Evolutionary conservation across 2,888 invertebrate species (phyloP).

Genomic region (Phyllotreta cruciferae): DNA sequence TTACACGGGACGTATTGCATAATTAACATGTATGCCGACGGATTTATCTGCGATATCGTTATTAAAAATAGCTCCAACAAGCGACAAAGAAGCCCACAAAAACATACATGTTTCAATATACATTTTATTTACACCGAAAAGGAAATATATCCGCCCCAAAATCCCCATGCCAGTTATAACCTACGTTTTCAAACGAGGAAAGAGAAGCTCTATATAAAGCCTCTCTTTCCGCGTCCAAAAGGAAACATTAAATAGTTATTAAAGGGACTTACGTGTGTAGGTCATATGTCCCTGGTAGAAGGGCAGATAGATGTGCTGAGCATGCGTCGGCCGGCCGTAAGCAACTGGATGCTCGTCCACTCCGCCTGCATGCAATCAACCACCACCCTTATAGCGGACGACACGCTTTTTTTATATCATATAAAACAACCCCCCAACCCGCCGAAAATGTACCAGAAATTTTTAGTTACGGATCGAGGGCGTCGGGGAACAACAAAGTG

Average conservation of each 20-base stretch:
- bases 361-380: conserved; percentile 58
- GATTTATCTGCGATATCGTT: too few relatives aligned
- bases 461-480: neutral
- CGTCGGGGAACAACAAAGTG: neutral
- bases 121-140: neutral
- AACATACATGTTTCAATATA: neutral
- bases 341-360: conserved; percentile 60
- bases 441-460: neutral
- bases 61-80: too few relatives aligned
- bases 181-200: neutral
- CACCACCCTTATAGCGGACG: conserved; percentile 51
- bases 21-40: too few relatives aligned
- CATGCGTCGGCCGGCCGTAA: conserved; percentile 75
- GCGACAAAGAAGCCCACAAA: too few relatives aligned
- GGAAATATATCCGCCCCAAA: neutral
- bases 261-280: conserved; percentile 76
- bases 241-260: conserved; percentile 23
- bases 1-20: too few relatives aligned
- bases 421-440: conserved; percentile 8
- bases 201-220: conserved; percentile 11
- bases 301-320: conserved; percentile 82
- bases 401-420: conserved; percentile 37
- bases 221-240: conserved; percentile 16
- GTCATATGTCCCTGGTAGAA: conserved; percentile 84
- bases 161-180: neutral